phyloP scores from a whole-genome alignment of 2,113 vertebrate genomes.

The Halcyon malimbica region DNA sequence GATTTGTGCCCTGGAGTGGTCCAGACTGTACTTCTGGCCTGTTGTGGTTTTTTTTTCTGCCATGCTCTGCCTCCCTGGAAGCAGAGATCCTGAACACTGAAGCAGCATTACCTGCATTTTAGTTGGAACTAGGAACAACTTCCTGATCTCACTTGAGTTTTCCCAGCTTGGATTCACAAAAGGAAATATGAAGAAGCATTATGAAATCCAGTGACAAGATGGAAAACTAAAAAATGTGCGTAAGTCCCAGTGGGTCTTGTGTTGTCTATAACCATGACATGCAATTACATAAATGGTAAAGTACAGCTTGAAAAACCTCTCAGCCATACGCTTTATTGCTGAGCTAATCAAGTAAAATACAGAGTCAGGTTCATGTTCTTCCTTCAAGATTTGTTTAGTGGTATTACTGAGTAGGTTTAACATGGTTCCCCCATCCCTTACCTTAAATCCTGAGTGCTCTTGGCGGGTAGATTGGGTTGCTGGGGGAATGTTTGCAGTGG shows the following conservation, averaged over 20 bases:
- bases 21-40: not conserved
- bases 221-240: not conserved
- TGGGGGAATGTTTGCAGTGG: constrained; percentile 62
- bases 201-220: not conserved
- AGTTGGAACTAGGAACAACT: not conserved
- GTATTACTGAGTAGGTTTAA: not conserved
- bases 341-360: not conserved
- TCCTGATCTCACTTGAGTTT: not conserved
- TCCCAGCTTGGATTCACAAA: not conserved
- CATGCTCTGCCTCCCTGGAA: not conserved
- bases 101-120: not conserved
- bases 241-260: not conserved
- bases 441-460: constrained; percentile 33
- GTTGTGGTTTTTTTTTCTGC: not conserved
- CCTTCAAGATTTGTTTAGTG: not conserved
- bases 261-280: not conserved
- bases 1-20: not conserved
- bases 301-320: not conserved
- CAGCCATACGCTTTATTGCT: not conserved
- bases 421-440: not conserved
- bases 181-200: not conserved
- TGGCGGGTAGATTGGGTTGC: not conserved
- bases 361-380: not conserved
- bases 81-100: not conserved
- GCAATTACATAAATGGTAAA: not conserved